A percentile compares a stretch with the other conserved stretches of the same genome.
phyloP scores from a whole-genome alignment of 1,140 invertebrate species.

The Galendromus occidentalis region DNA sequence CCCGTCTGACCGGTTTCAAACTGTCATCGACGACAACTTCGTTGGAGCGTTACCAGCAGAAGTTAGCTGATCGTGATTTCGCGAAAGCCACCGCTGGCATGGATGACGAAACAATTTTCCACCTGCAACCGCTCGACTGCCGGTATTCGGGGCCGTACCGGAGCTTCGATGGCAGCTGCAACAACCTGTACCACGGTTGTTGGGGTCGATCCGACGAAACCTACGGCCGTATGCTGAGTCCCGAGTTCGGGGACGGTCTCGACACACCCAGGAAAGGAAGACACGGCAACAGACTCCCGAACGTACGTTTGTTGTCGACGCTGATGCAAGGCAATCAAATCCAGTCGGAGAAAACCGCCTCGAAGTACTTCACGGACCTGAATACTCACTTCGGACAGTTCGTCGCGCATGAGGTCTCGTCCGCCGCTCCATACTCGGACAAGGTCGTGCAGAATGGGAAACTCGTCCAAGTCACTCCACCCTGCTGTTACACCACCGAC shows the following conservation, averaged over 20 bases:
- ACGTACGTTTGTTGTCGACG: neutral
- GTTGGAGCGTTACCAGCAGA: neutral
- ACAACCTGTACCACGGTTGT: neutral
- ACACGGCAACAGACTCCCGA: neutral
- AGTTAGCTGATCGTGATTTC: neutral
- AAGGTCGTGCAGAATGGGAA: neutral
- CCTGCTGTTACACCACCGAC: neutral
- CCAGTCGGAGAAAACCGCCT: neutral
- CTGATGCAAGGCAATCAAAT: constrained; percentile 3
- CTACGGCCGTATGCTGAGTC: constrained; percentile 37
- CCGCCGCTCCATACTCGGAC: neutral
- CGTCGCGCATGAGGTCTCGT: neutral
- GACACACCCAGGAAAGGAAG: neutral
- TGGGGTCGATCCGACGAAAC: constrained; percentile 14
- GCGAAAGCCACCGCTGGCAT: neutral
- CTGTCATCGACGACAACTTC: neutral
- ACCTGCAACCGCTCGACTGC: neutral
- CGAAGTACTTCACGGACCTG: neutral
- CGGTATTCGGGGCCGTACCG: neutral
- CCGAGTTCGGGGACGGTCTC: constrained; percentile 41
- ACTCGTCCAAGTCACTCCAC: neutral
- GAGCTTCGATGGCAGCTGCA: neutral
- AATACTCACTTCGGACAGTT: neutral
- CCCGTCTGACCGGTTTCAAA: neutral
- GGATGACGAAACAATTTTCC: neutral